Evolutionary conservation across 2,797 vertebrate genomes (phyloP).

Genomic region (Oryzias sinensis): DNA sequence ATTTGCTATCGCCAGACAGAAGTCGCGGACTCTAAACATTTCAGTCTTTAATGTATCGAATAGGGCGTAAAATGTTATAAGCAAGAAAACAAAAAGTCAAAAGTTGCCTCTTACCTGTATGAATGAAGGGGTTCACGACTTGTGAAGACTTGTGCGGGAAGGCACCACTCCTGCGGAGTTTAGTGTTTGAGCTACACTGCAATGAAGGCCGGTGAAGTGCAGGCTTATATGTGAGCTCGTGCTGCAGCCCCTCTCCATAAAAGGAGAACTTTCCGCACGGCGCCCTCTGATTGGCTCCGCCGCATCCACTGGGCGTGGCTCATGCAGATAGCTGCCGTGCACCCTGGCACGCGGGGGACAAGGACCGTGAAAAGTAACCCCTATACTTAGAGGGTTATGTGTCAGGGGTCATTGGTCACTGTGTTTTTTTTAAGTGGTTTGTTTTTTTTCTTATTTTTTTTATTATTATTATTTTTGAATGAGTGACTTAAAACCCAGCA

Average conservation of each 20-base stretch:
- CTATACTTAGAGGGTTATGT: slow-evolving; percentile 8
- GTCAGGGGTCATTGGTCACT: not conserved
- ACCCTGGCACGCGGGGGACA: slow-evolving; percentile 22
- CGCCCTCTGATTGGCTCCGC: slow-evolving; percentile 80
- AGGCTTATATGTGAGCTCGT: slow-evolving; percentile 78
- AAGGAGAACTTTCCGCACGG: slow-evolving; percentile 91
- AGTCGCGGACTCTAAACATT: no score
- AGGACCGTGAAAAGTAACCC: slow-evolving; percentile 5
- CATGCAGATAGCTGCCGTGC: slow-evolving; percentile 60
- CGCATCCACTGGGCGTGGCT: slow-evolving; percentile 75
- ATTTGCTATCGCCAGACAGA: no score
- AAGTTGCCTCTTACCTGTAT: slow-evolving; percentile 65
- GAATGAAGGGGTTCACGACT: slow-evolving; percentile 40
- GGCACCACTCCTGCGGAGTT: not conserved
- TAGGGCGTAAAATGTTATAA: not conserved
- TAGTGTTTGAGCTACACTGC: slow-evolving; percentile 52
- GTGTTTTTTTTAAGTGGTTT: not conserved
- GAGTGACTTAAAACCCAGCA: no score
- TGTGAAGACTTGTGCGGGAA: slow-evolving; percentile 15
- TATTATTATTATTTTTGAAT: no score
- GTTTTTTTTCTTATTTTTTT: no score
- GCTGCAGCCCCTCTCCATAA: slow-evolving; percentile 89
- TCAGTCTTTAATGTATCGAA: not conserved
- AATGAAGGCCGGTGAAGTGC: slow-evolving; percentile 27
- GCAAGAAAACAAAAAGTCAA: rapidly evolving